Base-by-base conservation (phyloP, 2,888 invertebrate genomes). In the Xestia xanthographa region DNA sequence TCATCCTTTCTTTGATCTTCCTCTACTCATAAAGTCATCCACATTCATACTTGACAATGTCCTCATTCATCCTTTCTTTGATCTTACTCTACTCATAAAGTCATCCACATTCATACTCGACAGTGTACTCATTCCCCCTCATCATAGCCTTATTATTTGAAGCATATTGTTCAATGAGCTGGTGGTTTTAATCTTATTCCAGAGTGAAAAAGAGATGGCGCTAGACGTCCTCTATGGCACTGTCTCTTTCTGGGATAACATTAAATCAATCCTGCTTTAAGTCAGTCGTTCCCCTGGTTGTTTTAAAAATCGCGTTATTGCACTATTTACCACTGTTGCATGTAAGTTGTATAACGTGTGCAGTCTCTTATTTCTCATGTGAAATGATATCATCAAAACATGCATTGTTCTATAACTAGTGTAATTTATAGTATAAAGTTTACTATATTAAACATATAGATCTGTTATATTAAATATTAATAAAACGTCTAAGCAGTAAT, bases 351-450 rank as follows among this genome's bases (percentile, higher is more conserved):
- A 66, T 8, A 58, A 34, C 58, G 56, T 70, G 70, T 26, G 70
- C 48, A n/a, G 48, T 20, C 14, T 12, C 79, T 83, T 72, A 75
- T 60, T 38, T 53, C 66, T 75, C n/a, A 38, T 41, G 75, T 38
- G 34, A 50, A 72, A 75, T 83, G 72, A 86, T 77, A 78, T 84
- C 76, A 80, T 65, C 41, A 69, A 29, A 66, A 66, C 34, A 66
- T 34, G 78, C 72, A 80, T 80, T 86, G 76, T 86, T 76, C 72
- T 53, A 65, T 43, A 29, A 56, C 41, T 41, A 41, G 58, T 38
- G 22, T 34, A 26, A 43, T 29, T 29, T 66, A 43, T 22, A 48
- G 22, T 66, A 20, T n/a, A n/a, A n/a, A n/a, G n/a, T n/a, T n/a
- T n/a, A n/a, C n/a, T n/a, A n/a, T n/a, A n/a, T n/a, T n/a, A n/a